Conservation (phyloP, 2,888 invertebrate genomes). For the Diogma glabrata region DNA sequence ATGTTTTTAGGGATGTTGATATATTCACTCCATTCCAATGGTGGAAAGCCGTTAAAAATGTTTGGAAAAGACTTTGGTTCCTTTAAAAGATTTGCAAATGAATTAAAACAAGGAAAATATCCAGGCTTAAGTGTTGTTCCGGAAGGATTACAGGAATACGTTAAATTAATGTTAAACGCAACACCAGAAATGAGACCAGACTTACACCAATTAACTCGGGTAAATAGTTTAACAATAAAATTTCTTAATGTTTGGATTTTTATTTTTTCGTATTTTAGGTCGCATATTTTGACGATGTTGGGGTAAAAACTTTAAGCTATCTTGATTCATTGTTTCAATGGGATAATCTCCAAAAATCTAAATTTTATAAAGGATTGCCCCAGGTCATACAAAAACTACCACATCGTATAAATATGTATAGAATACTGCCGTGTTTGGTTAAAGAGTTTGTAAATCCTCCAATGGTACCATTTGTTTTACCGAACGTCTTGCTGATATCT, state of each 20-base stretch:
- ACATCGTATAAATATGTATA: slow-evolving; percentile 66
- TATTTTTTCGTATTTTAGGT: no score
- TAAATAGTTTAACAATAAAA: no score
- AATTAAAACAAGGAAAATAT: slow-evolving; percentile 49
- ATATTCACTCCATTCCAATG: slow-evolving; percentile 56
- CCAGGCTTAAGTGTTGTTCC: slow-evolving; percentile 58
- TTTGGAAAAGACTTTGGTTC: slow-evolving; percentile 52
- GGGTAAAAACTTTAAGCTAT: slow-evolving; percentile 91
- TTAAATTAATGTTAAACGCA: slow-evolving; percentile 72
- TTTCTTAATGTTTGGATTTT: no score
- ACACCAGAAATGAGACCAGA: slow-evolving; percentile 81
- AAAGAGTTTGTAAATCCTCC: slow-evolving; percentile 88
- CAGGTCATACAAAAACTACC: slow-evolving; percentile 83
- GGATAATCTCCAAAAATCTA: slow-evolving; percentile 95
- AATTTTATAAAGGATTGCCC: slow-evolving; percentile 92
- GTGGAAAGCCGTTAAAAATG: slow-evolving; percentile 56
- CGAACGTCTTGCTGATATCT: slow-evolving; percentile 79
- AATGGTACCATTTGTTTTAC: slow-evolving; percentile 95
- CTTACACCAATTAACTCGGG: slow-evolving; percentile 81
- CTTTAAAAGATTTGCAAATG: slow-evolving; percentile 56
- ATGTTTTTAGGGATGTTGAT: slow-evolving; percentile 52
- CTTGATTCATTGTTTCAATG: slow-evolving; percentile 92
- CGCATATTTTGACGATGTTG: slow-evolving; percentile 87
- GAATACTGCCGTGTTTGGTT: slow-evolving; percentile 77
- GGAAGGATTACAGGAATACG: slow-evolving; percentile 67